Evolutionary conservation across 2,888 invertebrate genomes (phyloP), one percentile per base, ranked within the genome.

Genomic region (Galerucella nymphaeae): DNA sequence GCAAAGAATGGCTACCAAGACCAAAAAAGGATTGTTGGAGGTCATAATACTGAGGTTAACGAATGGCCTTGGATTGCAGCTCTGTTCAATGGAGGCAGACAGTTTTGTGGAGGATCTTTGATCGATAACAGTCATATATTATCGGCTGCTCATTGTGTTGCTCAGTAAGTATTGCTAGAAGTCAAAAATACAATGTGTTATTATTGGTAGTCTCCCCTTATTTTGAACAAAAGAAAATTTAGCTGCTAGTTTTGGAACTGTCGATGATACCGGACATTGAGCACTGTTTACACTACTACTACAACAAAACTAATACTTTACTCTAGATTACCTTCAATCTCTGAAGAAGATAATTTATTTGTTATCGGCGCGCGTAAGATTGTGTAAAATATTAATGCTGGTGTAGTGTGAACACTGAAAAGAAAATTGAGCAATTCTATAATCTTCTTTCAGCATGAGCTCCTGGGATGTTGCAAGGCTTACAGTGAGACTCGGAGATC

Each of bases 131-230:
- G 85, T 66, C 95, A 96, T 82, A 91, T 96, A 64, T 87, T 96
- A 14, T 93, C 96, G 2, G 95, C 96, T 2, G 96, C 96, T 1
- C 96, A 96, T 87, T 96, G 96, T 84, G 94, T 96, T 38, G 94
- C 95, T 42, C 94, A 94, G 96, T 96, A 88, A 90, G 92, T 87
- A 41, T 42, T 59, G 14, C 11, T 57, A 18, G 11, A 20, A 20
- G 16, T 55, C 38, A 23, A 66, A 18, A 23, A 20, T 57, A 2
- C 20, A 11, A 6, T 61, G 10, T n/a, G 45, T 45, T 45, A 10
- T 45, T 20, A 48, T 30, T 30, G 6, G 23, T 30, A 30, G 3
- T 30, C 8, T 8, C 30, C 30, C 2, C 30, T 30, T 8, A 30
- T 30, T 30, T 30, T 30, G 8, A 30, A 30, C 30, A 30, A 30